Percentiles rank a stretch among this genome's conserved stretches.
phyloP scores from a whole-genome alignment of 2,113 vertebrate genomes.

The Galeopterus variegatus region DNA sequence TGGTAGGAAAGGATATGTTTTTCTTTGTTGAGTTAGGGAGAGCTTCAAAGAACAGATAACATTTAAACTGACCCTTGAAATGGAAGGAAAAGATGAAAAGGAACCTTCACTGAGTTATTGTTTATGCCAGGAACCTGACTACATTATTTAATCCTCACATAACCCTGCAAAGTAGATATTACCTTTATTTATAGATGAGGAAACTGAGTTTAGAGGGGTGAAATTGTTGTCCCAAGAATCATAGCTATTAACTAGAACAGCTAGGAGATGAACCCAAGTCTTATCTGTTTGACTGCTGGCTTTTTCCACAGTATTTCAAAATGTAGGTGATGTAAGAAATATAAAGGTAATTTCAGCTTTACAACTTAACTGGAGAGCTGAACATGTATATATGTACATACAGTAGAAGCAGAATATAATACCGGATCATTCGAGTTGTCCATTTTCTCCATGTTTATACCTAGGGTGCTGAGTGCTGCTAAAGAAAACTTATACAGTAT shows the following conservation, averaged over 20 bases:
- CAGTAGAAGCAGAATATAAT: background rate
- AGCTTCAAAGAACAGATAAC: background rate
- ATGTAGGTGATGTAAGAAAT: background rate
- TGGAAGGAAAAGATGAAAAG: background rate
- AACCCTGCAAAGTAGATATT: background rate
- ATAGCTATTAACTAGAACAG: background rate
- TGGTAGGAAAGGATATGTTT: background rate
- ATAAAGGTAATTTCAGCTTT: background rate
- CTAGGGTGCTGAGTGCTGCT: background rate
- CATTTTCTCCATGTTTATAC: background rate
- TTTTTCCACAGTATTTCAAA: slow-evolving; percentile 41
- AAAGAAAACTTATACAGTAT: background rate
- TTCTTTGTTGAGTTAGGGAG: slow-evolving; percentile 36
- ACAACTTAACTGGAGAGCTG: background rate
- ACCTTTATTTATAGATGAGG: background rate
- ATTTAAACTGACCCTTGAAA: slow-evolving; percentile 9
- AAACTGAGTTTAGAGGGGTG: background rate
- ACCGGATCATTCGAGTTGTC: background rate
- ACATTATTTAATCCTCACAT: background rate
- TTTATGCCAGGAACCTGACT: background rate
- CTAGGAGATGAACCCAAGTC: background rate
- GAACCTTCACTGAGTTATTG: background rate
- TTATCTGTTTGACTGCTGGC: background rate
- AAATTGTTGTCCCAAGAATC: background rate
- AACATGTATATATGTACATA: background rate